These are phyloP conservation scores for Oncorhynchus mykiss DNA, from an alignment of 2,113 vertebrate genomes.

Conservation along the genomic window DNA sequence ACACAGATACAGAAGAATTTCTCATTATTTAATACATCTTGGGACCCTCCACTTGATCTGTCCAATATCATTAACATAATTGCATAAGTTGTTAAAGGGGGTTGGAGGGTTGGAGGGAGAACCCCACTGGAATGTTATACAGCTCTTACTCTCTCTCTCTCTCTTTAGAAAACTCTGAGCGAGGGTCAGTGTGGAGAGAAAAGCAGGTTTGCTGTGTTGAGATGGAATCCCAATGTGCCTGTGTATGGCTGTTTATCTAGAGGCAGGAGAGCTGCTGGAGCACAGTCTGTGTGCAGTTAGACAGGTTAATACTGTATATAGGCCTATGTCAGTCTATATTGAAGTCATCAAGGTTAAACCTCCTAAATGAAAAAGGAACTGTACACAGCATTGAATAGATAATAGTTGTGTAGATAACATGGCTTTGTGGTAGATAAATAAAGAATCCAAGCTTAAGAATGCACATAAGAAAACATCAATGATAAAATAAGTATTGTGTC, in stretches of 20 bases:
- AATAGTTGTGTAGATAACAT: not conserved
- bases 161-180: conserved; percentile 32
- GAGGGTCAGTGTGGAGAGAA: conserved; percentile 36
- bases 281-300: not conserved
- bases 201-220: conserved; percentile 15
- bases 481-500: conserved; percentile 38
- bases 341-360: not conserved
- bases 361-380: not conserved
- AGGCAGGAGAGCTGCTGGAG: not conserved
- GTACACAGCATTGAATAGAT: not conserved
- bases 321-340: not conserved
- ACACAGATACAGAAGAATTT: conserved; percentile 79
- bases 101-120: conserved; percentile 58
- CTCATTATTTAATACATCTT: conserved; percentile 83
- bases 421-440: conserved; percentile 17
- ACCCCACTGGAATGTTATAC: conserved; percentile 57
- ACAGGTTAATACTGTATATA: not conserved
- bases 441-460: conserved; percentile 27
- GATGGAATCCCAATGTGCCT: conserved; percentile 25
- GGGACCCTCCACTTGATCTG: conserved; percentile 77
- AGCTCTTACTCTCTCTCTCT: conserved; percentile 37
- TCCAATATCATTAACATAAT: conserved; percentile 84
- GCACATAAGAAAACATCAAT: conserved; percentile 45
- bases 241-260: not conserved
- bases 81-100: conserved; percentile 74